Evolutionary conservation across 1,140 invertebrate genomes (phyloP).

Genomic region (Bombus haemorrhoidalis): DNA sequence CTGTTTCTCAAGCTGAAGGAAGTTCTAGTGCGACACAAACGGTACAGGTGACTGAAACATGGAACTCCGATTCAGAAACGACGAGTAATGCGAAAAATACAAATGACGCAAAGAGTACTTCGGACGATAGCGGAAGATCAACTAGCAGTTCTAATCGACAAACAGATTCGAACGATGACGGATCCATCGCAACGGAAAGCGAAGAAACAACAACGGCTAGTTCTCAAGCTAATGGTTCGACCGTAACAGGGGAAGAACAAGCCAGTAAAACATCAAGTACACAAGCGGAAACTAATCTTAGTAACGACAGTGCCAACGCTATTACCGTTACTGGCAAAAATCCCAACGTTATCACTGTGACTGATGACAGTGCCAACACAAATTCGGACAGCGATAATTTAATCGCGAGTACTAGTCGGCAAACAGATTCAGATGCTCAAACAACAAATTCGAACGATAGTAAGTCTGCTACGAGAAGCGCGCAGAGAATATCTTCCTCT

Average conservation of each 20-base stretch:
- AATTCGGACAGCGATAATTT: not conserved
- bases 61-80: not conserved
- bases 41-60: no score
- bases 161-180: not conserved
- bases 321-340: not conserved
- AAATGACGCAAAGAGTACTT: not conserved
- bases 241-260: no score
- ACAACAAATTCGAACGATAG: not conserved
- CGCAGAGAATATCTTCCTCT: not conserved
- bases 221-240: not conserved
- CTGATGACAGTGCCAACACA: not conserved
- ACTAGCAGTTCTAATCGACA: not conserved
- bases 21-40: not conserved
- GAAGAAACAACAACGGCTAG: not conserved
- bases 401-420: not conserved
- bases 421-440: not conserved
- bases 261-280: not conserved
- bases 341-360: no score
- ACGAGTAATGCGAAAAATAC: not conserved
- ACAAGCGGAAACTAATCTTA: not conserved
- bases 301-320: not conserved
- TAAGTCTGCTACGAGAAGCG: not conserved
- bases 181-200: not conserved
- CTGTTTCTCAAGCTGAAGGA: not conserved
- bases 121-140: not conserved